phyloP scores from a whole-genome alignment of 2,113 vertebrate genomes.

The Lepus americanus region DNA sequence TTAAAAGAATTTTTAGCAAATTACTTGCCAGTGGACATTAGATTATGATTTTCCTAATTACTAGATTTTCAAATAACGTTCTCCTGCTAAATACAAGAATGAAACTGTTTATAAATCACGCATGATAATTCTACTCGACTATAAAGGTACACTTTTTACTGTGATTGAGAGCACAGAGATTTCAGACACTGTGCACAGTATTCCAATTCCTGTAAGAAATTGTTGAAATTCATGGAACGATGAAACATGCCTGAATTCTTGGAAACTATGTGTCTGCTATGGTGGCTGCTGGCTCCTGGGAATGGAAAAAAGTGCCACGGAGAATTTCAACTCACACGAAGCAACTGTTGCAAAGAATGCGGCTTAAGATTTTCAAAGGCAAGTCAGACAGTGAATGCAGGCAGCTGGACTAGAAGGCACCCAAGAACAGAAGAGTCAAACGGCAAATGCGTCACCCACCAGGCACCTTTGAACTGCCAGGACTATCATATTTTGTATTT shows the following conservation, averaged over 20 bases:
- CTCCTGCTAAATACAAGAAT: slow-evolving; percentile 59
- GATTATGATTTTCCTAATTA: slow-evolving; percentile 71
- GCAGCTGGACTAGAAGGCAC: slow-evolving; percentile 85
- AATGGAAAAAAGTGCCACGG: slow-evolving; percentile 87
- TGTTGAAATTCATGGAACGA: slow-evolving; percentile 88
- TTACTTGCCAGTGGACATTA: slow-evolving; percentile 66
- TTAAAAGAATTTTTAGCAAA: slow-evolving; percentile 68
- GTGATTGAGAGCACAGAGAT: slow-evolving; percentile 71
- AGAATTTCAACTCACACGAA: slow-evolving; percentile 88
- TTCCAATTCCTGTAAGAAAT: slow-evolving; percentile 84
- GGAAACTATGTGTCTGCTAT: slow-evolving; percentile 88
- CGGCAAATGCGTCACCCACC: slow-evolving; percentile 58
- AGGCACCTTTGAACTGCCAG: slow-evolving; percentile 50
- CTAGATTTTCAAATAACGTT: slow-evolving; percentile 57
- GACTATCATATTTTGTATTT: slow-evolving; percentile 54
- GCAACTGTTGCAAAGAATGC: slow-evolving; percentile 91
- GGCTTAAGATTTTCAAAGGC: slow-evolving; percentile 87
- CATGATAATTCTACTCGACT: slow-evolving; percentile 41
- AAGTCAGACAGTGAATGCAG: slow-evolving; percentile 84
- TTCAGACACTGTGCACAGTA: slow-evolving; percentile 77
- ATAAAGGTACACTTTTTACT: slow-evolving; percentile 60
- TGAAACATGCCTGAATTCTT: slow-evolving; percentile 86
- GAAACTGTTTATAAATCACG: slow-evolving; percentile 56
- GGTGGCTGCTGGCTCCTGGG: slow-evolving; percentile 82
- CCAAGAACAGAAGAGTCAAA: slow-evolving; percentile 74